Base-by-base conservation (phyloP, 2,797 vertebrate genomes). In the Channa striata region DNA sequence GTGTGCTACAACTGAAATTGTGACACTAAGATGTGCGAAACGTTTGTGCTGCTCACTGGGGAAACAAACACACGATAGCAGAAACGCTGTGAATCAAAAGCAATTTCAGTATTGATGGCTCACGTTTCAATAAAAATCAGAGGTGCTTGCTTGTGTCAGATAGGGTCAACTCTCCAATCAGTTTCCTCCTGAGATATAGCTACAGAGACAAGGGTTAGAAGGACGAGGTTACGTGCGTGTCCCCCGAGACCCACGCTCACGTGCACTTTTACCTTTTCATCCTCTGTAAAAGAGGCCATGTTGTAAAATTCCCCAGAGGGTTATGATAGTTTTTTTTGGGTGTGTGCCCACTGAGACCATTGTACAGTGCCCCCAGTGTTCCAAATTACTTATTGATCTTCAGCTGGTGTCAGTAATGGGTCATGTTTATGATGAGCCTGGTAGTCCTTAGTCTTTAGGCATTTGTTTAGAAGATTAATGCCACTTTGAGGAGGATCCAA, bases 121-220 rank as follows among this genome's bases (percentile, higher is more conserved):
- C 71, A 75, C 76, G 87, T 89, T 93, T 91, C 88, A 89, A 93
- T 93, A 88, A 88, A 90, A 93, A 91, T 94, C 92, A 90, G 93
- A 92, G 88, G 88, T 67, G 89, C 86, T 91, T 90, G 91, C 81
- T 85, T 68, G 80, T 89, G 91, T 92, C 90, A 90, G 87, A 67
- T 76, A 36, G 90, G 88, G 91, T 93, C 91, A 92, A 77, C 86
- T 80, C 83, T 86, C 79, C 89, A 87, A 93, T 94, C 85, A 94
- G 90, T 94, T 92, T 94, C 87, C 86, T 92, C 78, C 79, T 65
- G 81, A 71, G 87, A 84, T 81, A 68, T 66, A 81, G 78, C 78
- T 53, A 39, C 72, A 69, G 49, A 48, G 78, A 59, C 76, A 37
- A 53, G 34, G 81, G 81, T 82, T 62, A 71, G 36, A 68, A 49